Evolutionary conservation across 2,113 vertebrate species (phyloP).

Genomic region (Dromaius novaehollandiae): DNA sequence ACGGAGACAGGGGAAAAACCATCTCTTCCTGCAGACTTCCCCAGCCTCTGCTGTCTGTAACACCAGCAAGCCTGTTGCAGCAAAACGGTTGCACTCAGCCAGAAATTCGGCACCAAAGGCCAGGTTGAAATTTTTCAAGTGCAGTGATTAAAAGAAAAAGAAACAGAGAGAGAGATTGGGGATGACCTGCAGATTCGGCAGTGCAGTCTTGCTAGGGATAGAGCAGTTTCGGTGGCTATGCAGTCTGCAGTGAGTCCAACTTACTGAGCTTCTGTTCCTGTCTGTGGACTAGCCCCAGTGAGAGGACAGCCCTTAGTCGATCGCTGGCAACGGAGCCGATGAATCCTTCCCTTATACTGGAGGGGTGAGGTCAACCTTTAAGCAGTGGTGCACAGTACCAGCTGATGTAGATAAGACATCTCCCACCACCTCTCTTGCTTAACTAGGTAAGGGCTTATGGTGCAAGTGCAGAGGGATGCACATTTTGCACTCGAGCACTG

Average conservation of each 20-base stretch:
- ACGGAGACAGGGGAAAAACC: background rate
- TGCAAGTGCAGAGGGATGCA: accelerated
- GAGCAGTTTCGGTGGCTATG: too few relatives aligned
- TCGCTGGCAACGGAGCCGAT: background rate
- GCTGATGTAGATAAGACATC: background rate
- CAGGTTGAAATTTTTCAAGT: background rate
- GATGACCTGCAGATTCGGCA: background rate
- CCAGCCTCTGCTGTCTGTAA: background rate
- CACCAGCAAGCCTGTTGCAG: background rate
- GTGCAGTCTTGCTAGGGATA: too few relatives aligned
- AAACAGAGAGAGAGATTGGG: background rate
- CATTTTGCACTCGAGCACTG: background rate
- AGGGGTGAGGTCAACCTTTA: background rate
- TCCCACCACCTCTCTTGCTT: background rate
- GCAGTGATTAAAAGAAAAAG: background rate
- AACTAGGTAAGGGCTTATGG: background rate
- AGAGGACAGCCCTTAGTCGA: background rate
- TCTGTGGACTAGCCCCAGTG: background rate
- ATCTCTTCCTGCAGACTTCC: background rate
- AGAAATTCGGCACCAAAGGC: background rate
- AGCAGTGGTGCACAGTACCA: background rate
- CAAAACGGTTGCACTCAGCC: accelerated
- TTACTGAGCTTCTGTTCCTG: too few relatives aligned
- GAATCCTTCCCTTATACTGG: background rate
- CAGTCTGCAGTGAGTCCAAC: background rate